Conservation (phyloP, 2,888 invertebrate genomes). For the Drosophila austrosaltans region DNA sequence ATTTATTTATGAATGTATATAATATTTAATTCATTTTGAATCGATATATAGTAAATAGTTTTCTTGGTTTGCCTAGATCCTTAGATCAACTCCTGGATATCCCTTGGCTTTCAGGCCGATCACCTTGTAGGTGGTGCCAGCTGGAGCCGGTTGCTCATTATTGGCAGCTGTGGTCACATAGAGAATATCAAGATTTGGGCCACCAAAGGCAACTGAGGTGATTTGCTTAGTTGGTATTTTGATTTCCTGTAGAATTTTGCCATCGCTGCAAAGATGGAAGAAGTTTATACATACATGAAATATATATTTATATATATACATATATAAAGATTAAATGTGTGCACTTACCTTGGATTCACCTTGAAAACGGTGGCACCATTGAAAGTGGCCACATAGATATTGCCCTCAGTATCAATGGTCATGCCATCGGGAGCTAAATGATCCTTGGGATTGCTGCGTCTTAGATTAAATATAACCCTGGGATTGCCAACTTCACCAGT, state of each 20-base stretch:
- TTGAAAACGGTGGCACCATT: slow-evolving; percentile 86
- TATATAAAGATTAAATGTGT: neutral
- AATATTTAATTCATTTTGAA: slow-evolving; percentile 7
- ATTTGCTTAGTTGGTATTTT: slow-evolving; percentile 87
- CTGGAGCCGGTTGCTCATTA: slow-evolving; percentile 80
- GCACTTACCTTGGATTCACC: slow-evolving; percentile 82
- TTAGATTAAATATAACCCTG: slow-evolving; percentile 85
- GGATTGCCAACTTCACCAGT: slow-evolving; percentile 87
- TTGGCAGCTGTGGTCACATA: slow-evolving; percentile 88
- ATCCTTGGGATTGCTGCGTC: slow-evolving; percentile 72
- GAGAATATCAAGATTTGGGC: slow-evolving; percentile 86
- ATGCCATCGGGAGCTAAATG: slow-evolving; percentile 88
- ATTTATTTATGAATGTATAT: neutral
- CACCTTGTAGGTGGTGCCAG: slow-evolving; percentile 86
- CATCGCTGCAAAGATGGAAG: slow-evolving; percentile 66
- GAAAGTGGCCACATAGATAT: slow-evolving; percentile 91
- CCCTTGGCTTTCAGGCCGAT: slow-evolving; percentile 86
- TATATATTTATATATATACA: neutral
- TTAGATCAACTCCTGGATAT: slow-evolving; percentile 76
- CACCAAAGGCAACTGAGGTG: slow-evolving; percentile 90
- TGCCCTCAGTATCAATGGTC: slow-evolving; percentile 91
- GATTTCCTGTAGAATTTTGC: slow-evolving; percentile 86
- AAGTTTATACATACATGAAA: neutral
- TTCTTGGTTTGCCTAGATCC: slow-evolving; percentile 54
- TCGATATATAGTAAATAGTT: neutral